A percentile compares a stretch with the other conserved stretches of the same genome.
Evolutionary conservation across 1,140 invertebrate genomes (phyloP).

Genomic region (Gonioctena quinquepunctata): DNA sequence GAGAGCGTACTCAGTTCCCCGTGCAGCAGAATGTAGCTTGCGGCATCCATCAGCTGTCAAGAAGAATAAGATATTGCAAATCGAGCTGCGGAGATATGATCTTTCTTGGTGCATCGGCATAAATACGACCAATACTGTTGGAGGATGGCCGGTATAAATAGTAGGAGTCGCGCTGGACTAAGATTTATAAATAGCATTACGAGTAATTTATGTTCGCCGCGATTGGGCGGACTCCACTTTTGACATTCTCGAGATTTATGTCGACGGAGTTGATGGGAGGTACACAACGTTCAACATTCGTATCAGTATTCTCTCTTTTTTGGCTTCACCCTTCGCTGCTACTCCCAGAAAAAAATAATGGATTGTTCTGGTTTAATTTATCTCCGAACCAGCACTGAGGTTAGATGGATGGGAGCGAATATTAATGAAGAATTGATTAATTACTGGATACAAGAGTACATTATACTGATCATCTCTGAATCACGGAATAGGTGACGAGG

Average conservation of each 20-base stretch:
- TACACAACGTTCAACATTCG: slow-evolving; percentile 43
- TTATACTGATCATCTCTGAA: too few species aligned
- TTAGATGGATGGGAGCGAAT: too few species aligned
- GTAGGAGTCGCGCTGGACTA: slow-evolving; percentile 38
- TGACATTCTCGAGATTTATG: slow-evolving; percentile 52
- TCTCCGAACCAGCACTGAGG: neutral
- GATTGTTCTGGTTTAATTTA: neutral
- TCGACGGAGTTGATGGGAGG: slow-evolving; percentile 51
- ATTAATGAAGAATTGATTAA: too few species aligned
- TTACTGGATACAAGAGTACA: too few species aligned
- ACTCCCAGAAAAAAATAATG: neutral
- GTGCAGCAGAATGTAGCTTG: neutral
- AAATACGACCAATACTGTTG: slow-evolving; percentile 28
- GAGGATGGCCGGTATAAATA: slow-evolving; percentile 42
- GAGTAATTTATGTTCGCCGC: slow-evolving; percentile 53
- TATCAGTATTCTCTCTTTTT: slow-evolving; percentile 7
- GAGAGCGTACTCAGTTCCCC: neutral
- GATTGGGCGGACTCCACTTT: slow-evolving; percentile 52
- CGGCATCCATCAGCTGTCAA: slow-evolving; percentile 39
- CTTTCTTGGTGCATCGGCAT: slow-evolving; percentile 34
- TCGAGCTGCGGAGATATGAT: slow-evolving; percentile 38
- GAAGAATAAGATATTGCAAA: slow-evolving; percentile 41
- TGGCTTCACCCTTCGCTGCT: neutral
- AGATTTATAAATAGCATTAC: slow-evolving; percentile 54
- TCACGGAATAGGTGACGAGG: too few species aligned